Base-by-base conservation (phyloP, 2,113 vertebrate species). In the Pteronura brasiliensis region DNA sequence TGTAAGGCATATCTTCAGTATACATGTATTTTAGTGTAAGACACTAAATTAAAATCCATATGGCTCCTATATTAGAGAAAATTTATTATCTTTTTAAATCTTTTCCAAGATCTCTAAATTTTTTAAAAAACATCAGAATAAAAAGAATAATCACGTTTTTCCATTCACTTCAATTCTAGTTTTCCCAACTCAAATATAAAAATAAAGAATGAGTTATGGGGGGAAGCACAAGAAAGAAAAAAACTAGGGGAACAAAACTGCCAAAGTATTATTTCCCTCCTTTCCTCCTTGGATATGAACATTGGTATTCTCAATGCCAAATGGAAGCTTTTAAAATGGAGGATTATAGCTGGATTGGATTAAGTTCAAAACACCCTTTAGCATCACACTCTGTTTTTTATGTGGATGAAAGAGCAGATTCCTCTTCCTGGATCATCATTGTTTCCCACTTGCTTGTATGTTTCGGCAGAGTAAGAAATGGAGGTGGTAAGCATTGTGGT, bases 171-270 rank as follows among this genome's bases (percentile, higher is more conserved):
- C 94, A 23, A 71, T n/a, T 81, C 27, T 52, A 85, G 9, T 52
- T 91, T 93, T 47, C 6, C 65, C n/a, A 93, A n/a, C 13, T 86
- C 65, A 96, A 95, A 95, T 74, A 89, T n/a, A 15, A 97, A 86
- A 34, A 77, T 36, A 82, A 90, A 86, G 25, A 74, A 67, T 80
- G 15, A 42, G 18, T 13, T 79, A 1, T 21, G 2, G 25, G 14
- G 18, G 34, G 72, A 34, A 27, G 10, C 49, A 34, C 57, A 34
- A 87, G 6, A 80, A 93, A 93, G 63, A 17, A 63, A 84, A 94
- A 92, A 55, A 65, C 18, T 36, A n/a, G 15, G 12, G 25, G 18
- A 34, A 8, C 1, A 14, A 63, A 44, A 3, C 3, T 17, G 71
- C 6, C 34, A 81, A 93, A 77, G 10, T 79, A 79, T 63, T 67